A percentile compares a stretch with the other conserved stretches of the same genome.
Conservation (phyloP, 2,113 vertebrate genomes). For the Formicarius rufipectus region DNA sequence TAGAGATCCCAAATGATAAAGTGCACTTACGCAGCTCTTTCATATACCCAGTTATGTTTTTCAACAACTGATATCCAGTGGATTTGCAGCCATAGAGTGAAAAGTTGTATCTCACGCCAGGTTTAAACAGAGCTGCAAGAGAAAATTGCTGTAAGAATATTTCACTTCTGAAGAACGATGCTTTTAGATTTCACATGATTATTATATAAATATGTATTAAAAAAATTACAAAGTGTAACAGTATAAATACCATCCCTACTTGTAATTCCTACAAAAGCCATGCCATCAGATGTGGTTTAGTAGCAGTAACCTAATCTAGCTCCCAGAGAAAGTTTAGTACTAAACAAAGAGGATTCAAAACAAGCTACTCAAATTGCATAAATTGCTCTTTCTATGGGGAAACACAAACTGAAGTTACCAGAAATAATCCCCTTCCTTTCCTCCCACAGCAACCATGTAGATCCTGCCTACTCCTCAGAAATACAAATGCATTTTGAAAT, state of each 20-base stretch:
- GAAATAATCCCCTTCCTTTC: constrained; percentile 5
- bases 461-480: neutral
- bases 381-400: constrained; percentile 14
- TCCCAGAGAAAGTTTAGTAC: neutral
- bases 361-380: constrained; percentile 19
- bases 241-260: neutral
- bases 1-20: neutral
- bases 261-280: neutral
- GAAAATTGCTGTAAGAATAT: neutral
- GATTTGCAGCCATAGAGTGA: constrained; percentile 76
- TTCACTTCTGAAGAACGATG: neutral
- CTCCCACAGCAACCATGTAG: neutral
- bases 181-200: neutral
- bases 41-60: constrained; percentile 70
- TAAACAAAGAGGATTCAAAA: constrained; percentile 15
- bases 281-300: neutral
- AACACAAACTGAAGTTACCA: constrained; percentile 45
- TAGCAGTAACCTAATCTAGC: neutral
- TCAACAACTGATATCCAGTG: constrained; percentile 73
- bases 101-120: constrained; percentile 72
- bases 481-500: neutral
- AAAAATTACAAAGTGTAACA: neutral
- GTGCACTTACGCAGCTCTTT: constrained; percentile 77
- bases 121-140: constrained; percentile 69
- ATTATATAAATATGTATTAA: neutral